A percentile compares a stretch with the other conserved stretches of the same genome.
Evolutionary conservation across 1,140 invertebrate species (phyloP).

Genomic region (Leptoteleia sp.): DNA sequence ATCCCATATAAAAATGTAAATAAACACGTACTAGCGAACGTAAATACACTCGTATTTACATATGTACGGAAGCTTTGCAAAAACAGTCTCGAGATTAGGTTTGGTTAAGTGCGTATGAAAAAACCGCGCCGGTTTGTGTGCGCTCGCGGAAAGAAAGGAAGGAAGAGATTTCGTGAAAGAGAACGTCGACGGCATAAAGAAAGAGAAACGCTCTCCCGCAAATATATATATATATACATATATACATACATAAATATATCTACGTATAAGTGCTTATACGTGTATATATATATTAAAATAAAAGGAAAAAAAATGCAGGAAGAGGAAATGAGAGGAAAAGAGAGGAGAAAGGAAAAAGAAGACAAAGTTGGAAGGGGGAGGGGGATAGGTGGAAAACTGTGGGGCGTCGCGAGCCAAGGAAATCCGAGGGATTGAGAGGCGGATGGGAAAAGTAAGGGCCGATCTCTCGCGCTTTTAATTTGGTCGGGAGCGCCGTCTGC

Average conservation of each 20-base stretch:
- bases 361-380: background rate
- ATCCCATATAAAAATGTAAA: slow-evolving; percentile 31
- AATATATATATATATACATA: too few species aligned
- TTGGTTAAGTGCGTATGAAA: slow-evolving; percentile 56
- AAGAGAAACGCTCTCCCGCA: too few species aligned
- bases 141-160: slow-evolving; percentile 20
- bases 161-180: slow-evolving; percentile 44
- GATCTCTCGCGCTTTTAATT: slow-evolving; percentile 44
- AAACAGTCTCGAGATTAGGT: slow-evolving; percentile 50
- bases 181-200: slow-evolving; percentile 25
- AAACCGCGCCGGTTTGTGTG: slow-evolving; percentile 44
- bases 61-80: slow-evolving; percentile 47
- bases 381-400: background rate
- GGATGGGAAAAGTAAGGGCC: slow-evolving; percentile 24
- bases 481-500: slow-evolving; percentile 36
- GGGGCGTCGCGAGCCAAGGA: too few species aligned
- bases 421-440: slow-evolving; percentile 29
- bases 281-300: too few species aligned
- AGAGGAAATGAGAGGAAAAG: slow-evolving; percentile 1
- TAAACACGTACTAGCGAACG: slow-evolving; percentile 24
- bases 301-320: slow-evolving; percentile 1
- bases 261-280: too few species aligned
- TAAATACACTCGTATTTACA: slow-evolving; percentile 47
- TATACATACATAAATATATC: too few species aligned
- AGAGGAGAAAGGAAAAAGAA: slow-evolving; percentile 14